phyloP scores from a whole-genome alignment of 2,797 vertebrate genomes.

The Megalops cyprinoides region DNA sequence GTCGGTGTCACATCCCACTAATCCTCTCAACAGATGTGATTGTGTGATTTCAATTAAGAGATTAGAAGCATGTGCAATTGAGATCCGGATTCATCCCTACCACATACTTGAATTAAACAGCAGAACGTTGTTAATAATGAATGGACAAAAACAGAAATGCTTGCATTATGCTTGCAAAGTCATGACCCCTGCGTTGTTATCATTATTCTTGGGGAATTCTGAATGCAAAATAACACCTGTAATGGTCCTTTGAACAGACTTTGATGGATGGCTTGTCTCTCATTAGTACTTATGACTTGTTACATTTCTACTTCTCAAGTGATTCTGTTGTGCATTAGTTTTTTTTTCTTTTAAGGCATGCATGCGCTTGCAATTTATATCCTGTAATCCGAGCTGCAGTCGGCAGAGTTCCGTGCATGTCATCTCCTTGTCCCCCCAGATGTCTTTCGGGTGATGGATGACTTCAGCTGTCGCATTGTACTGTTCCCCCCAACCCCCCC shows the following conservation, averaged over 20 bases:
- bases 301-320: background rate
- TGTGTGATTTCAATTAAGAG: constrained; percentile 23
- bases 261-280: background rate
- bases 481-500: constrained; percentile 30
- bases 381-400: background rate
- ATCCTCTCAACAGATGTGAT: constrained; percentile 52
- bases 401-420: background rate
- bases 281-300: background rate
- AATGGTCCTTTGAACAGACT: too few relatives aligned
- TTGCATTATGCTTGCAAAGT: too few relatives aligned
- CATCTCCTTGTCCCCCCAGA: constrained; percentile 44
- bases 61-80: background rate
- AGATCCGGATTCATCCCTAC: background rate
- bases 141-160: background rate
- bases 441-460: constrained; percentile 55
- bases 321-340: background rate
- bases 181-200: background rate
- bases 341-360: background rate
- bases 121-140: background rate
- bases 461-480: constrained; percentile 25
- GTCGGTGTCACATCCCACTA: constrained; percentile 42
- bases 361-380: constrained; percentile 8
- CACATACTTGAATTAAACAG: background rate
- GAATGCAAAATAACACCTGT: background rate
- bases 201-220: background rate